A percentile compares a stretch with the other conserved stretches of the same genome.
These are phyloP conservation scores for Kryptolebias marmoratus DNA, from an alignment of 2,113 vertebrate species.

Conservation along the genomic window DNA sequence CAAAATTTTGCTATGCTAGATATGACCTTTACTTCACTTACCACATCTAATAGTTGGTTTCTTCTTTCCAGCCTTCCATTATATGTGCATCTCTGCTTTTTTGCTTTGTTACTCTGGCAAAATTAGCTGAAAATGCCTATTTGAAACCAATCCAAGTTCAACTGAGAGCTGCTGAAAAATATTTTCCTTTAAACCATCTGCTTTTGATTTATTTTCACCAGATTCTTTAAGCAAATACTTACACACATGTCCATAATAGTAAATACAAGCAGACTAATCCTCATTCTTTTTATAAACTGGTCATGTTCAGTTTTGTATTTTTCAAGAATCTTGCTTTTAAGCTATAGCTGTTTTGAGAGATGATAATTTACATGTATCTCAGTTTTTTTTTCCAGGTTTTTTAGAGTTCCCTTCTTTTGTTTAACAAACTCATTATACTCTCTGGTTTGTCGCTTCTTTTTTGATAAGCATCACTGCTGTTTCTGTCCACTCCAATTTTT, in stretches of 20 bases:
- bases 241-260: no score
- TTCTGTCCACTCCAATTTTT: background rate
- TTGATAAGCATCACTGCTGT: background rate
- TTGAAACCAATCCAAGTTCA: background rate
- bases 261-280: no score
- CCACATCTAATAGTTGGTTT: slow-evolving; percentile 25
- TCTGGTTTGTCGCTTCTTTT: background rate
- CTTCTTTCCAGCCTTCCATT: slow-evolving; percentile 10
- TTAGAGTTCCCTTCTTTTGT: no score
- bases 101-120: background rate
- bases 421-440: no score
- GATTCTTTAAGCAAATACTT: no score
- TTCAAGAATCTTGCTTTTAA: no score
- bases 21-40: slow-evolving; percentile 38
- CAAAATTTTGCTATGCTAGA: slow-evolving; percentile 29
- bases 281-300: no score
- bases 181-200: background rate
- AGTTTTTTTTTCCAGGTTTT: background rate
- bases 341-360: no score
- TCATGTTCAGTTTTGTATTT: no score
- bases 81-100: background rate
- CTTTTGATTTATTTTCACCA: background rate
- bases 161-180: background rate
- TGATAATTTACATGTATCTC: no score
- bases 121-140: background rate